Percentiles rank a stretch among this genome's conserved stretches.
These are phyloP conservation scores for Aricia agestis DNA, from an alignment of 1,140 invertebrate species.

Conservation along the genomic window DNA sequence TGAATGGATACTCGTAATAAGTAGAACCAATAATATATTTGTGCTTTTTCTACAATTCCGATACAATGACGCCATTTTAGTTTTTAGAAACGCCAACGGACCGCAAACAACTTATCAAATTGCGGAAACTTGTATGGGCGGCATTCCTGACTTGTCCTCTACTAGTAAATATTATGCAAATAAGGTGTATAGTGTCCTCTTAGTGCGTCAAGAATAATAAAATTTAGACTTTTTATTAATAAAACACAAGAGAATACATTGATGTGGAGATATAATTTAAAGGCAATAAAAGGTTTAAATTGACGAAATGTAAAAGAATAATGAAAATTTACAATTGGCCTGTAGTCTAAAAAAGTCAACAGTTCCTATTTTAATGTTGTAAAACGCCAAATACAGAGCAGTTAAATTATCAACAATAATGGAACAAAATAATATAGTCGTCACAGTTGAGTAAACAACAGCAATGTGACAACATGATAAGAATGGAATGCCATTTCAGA, in stretches of 20 bases:
- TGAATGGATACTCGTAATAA: not conserved
- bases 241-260: not conserved
- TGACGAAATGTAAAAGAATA: too few species aligned
- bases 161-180: slow-evolving; percentile 32
- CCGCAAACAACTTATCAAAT: slow-evolving; percentile 28
- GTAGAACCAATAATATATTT: not conserved
- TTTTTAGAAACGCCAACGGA: slow-evolving; percentile 10
- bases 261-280: not conserved
- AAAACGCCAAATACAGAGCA: too few species aligned
- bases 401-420: not conserved
- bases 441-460: slow-evolving; percentile 42
- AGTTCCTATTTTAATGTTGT: too few species aligned
- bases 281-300: not conserved
- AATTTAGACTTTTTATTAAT: not conserved
- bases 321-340: too few species aligned
- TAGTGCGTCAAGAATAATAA: slow-evolving; percentile 26
- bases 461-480: slow-evolving; percentile 56
- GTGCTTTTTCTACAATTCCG: not conserved
- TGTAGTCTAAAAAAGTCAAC: too few species aligned
- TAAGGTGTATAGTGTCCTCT: slow-evolving; percentile 30
- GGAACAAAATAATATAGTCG: not conserved
- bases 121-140: slow-evolving; percentile 54
- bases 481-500: slow-evolving; percentile 62
- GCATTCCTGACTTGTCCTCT: slow-evolving; percentile 44
- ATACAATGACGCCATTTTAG: slow-evolving; percentile 11